Percentiles rank a stretch among this genome's conserved stretches.
phyloP scores from a whole-genome alignment of 2,113 vertebrate species.

The Choloepus hoffmanni region DNA sequence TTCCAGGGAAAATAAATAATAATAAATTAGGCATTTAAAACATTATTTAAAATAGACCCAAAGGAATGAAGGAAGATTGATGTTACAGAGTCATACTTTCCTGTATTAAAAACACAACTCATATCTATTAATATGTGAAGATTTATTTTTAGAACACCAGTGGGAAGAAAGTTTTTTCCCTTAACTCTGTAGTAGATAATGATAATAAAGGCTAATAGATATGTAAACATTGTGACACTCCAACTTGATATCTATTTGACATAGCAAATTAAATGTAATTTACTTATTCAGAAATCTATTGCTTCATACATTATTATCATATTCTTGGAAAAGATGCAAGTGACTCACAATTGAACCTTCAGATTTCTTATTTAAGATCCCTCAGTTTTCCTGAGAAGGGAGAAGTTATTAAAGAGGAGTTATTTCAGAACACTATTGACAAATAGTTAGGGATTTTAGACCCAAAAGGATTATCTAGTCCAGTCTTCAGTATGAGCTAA shows the following conservation, averaged over 20 bases:
- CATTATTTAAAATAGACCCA: background rate
- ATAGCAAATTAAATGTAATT: constrained; percentile 57
- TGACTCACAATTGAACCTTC: constrained; percentile 29
- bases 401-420: constrained; percentile 67
- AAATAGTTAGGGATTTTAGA: constrained; percentile 28
- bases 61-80: constrained; percentile 2
- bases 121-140: constrained; percentile 1
- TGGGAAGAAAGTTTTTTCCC: background rate
- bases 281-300: constrained; percentile 44
- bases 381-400: constrained; percentile 56
- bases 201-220: constrained; percentile 57
- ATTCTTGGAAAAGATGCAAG: constrained; percentile 23
- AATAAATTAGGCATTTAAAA: background rate
- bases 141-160: constrained; percentile 55
- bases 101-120: constrained; percentile 4
- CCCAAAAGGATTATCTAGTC: constrained; percentile 49
- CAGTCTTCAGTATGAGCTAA: constrained; percentile 36
- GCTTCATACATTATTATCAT: background rate
- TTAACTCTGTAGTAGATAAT: constrained; percentile 65
- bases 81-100: background rate
- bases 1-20: background rate
- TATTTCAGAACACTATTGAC: constrained; percentile 50
- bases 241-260: constrained; percentile 49
- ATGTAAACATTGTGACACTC: constrained; percentile 68
- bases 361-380: constrained; percentile 40